Base-by-base conservation (phyloP, 2,888 invertebrate species). In the Rotaria sp. region DNA sequence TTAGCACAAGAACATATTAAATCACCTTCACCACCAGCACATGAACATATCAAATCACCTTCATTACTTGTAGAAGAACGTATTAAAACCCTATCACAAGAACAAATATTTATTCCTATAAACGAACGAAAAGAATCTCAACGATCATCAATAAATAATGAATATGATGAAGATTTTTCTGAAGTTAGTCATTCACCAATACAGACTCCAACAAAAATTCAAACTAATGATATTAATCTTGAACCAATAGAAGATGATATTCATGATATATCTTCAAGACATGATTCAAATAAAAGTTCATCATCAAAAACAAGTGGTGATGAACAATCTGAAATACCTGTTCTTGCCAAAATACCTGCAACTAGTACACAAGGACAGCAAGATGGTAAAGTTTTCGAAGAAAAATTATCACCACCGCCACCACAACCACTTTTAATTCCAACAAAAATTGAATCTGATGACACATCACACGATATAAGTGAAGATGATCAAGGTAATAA, bases 301-400 rank as follows among this genome's bases (percentile, higher is more conserved):
- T 45, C 11, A 80, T 45, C 80, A n/a, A 45, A 18, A 75, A 24
- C 21, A 75, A 41, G 26, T n/a, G 45, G 0, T 45, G 80, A 45
- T 15, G 80, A 80, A 80, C 80, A 80, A 80, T 80, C 80, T 7
- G 45, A 80, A 80, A 80, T 80, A 80, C 45, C 45, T 41, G 80
- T 80, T 13, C 15, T 80, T n/a, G 80, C 26, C 3, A 80, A 80
- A 45, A 80, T 45, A 80, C n/a, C 80, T 15, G 35, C 80, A 0
- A 45, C 26, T 45, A 80, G 0, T 2, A 80, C 80, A 8, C 80
- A 45, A 45, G 38, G 35, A 67, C 21, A 67, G 21, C 7, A 4
- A 21, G 67, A 67, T 67, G 35, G 38, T 18, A 18, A 35, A 35
- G 3, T 7, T 21, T 21, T 18, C 18, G 21, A 35, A 21, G 11